Base-by-base conservation (phyloP, 2,797 vertebrate genomes). In the Xiphorhynchus erythropygius region DNA sequence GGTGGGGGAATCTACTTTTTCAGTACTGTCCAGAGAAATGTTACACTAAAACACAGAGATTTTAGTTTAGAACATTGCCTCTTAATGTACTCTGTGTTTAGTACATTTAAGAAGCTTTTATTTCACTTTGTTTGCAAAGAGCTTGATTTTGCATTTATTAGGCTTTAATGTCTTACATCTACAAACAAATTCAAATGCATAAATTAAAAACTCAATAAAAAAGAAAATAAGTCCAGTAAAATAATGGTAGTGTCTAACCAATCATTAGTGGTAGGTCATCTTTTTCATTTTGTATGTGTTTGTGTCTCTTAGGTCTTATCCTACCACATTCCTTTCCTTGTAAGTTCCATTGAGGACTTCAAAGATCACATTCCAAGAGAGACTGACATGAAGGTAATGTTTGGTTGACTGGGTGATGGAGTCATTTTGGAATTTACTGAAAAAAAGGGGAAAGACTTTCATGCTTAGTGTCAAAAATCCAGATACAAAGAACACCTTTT, bases 351-450 rank as follows among this genome's bases (percentile, higher is more conserved):
- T 60, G 99, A 99, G 97, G 99, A 99, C 94, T 99, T 99, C 93
- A 99, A 99, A 97, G 99, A 99, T 97, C 99, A 99, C 98, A 99
- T 99, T 98, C 99, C 99, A 95, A 98, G 99, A 94, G 99, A 99
- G 97, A 99, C 99, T 1, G 99, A 99, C 97, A 99, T 99, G 99
- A 99, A 99, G 99, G 99, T 99, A 98, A 96, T 81, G 69, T 87
- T 93, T 90, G 90, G 25, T 89, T 87, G 8, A 73, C 49, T 8
- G 52, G 13, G 10, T 68, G 71, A 30, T 13, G 9, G 57, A 59
- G 14, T 73, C 0, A 1, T 77, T 91, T 88, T 89, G 44, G 50
- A 84, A 32, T 47, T 81, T 71, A 60, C 62, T 76, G 83, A 75
- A 91, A 88, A 50, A 50, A 47, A 67, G 70, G 27, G 28, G 13